phyloP scores from a whole-genome alignment of 2,113 vertebrate genomes.

The Nibea coibor region DNA sequence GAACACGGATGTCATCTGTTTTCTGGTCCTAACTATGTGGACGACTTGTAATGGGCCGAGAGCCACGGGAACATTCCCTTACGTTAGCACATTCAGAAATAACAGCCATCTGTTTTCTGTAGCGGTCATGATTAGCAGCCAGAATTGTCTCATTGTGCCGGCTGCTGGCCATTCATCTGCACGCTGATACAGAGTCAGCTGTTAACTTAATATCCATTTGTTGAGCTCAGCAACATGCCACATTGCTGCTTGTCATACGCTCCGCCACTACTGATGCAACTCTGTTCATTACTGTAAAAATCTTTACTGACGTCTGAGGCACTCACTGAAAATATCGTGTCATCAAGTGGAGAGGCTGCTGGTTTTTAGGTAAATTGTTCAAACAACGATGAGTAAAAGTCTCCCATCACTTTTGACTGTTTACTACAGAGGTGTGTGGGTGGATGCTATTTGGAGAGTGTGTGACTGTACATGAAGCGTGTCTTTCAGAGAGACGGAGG shows the following conservation, averaged over 20 bases:
- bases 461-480: neutral
- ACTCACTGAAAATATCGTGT: neutral
- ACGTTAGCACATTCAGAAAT: slow-evolving; percentile 53
- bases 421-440: slow-evolving; percentile 1
- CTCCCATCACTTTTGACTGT: slow-evolving; percentile 5
- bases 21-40: slow-evolving; percentile 21
- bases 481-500: neutral
- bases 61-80: slow-evolving; percentile 47
- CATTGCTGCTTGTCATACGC: too few species aligned
- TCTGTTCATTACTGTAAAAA: neutral
- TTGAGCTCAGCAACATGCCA: neutral
- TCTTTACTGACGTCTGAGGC: neutral
- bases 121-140: slow-evolving; percentile 8
- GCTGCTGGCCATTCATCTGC: slow-evolving; percentile 27
- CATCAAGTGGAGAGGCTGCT: neutral
- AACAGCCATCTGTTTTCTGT: slow-evolving; percentile 50
- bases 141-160: slow-evolving; percentile 19
- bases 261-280: neutral
- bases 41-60: slow-evolving; percentile 1
- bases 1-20: slow-evolving; percentile 11
- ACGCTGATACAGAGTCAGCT: neutral
- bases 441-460: neutral
- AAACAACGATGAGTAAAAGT: neutral
- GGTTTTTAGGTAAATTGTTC: neutral
- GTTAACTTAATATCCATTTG: neutral